Base-by-base conservation (phyloP, 1,140 invertebrate genomes). In the Harlomillsia oculata region DNA sequence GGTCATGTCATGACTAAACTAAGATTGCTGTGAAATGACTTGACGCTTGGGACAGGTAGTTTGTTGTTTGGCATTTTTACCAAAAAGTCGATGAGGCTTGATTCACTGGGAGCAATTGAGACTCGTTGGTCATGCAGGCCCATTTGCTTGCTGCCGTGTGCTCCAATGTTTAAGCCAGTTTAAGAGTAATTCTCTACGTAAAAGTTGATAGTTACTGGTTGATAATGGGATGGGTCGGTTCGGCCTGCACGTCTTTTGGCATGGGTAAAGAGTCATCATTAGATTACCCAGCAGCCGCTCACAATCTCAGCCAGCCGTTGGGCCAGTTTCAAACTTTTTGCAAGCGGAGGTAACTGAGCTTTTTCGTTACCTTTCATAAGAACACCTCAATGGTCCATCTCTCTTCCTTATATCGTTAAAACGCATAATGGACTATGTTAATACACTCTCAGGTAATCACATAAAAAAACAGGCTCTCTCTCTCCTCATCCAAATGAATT, bases 401-500 rank as follows among this genome's bases (percentile, higher is more conserved):
- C 18, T 13, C 39, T n/a, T 41, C 18, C 18, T 18, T 41, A 18
- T 11, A 20, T n/a, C n/a, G n/a, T n/a, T n/a, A n/a, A 48, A 48
- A 30, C 34, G 16, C 28, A 48, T 48, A 48, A 48, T 48, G 28
- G 45, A 9, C 8, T 9, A 34, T 34, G 43, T 23, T 23, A 23
- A 45, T 41, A 41, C 21, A 41, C 21, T 45, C 43, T 26, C 28
- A n/a, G n/a, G 23, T 48, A 48, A 48, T 48, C 45, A 32, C 28
- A 45, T 45, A 20, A 28, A 32, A 28, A 48, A 48, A 48, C 45
- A 48, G 45, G 45, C 45, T 48, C n/a, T 20, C 45, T 48, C n/a
- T n/a, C n/a, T n/a, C n/a, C n/a, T n/a, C n/a, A n/a, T n/a, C 29
- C 25, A 48, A 58, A 58, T 58, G 49, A 58, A 58, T 58, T 58